Base-by-base conservation (phyloP, 2,113 vertebrate genomes). In the Hemicordylus capensis region DNA sequence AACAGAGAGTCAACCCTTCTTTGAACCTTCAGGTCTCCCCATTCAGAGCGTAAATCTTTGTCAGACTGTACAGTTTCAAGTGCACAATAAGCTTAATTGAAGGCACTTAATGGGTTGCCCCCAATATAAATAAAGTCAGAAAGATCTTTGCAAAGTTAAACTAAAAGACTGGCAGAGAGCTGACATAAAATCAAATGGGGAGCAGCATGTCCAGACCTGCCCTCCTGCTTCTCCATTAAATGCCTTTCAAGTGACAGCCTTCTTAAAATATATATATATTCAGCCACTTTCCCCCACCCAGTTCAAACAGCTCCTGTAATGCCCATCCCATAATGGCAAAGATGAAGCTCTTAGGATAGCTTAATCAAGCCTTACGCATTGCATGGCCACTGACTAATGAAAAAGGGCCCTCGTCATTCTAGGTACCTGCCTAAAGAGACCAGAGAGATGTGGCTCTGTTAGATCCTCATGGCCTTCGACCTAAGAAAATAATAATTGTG, bases 21-120 rank as follows among this genome's bases (percentile, higher is more conserved):
- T 79, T 85, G 76, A 95, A 93, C 59, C 69, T 87, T 69, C 88
- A 78, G 76, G 31, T 75, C 76, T 54, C 78, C 48, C 54, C 83
- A 80, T 61, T 78, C 83, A 87, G 93, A 93, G 88, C 83, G 88
- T 69, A 89, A 90, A 90, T 91, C 84, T 88, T 91, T 86, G 64
- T 84, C 87, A 64, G 67, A 64, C 74, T 84, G 84, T 83, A 90
- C 88, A 81, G 88, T 90, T 87, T 83, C 75, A 80, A 81, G 88
- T 85, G 2, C 85, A 85, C 17, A 66, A 80, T 0, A 1, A 77
- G 76, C 82, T 87, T 83, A 39, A 86, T 72, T 61, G 69, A 88
- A 59, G 84, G 84, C 51, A 90, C 76, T 48, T 76, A 91, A 81
- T 17, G 67, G 85, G 84, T 90, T 0, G 0, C 90, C 82, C 89